phyloP scores from a whole-genome alignment of 2,113 vertebrate genomes.

The Megaceryle maxima region DNA sequence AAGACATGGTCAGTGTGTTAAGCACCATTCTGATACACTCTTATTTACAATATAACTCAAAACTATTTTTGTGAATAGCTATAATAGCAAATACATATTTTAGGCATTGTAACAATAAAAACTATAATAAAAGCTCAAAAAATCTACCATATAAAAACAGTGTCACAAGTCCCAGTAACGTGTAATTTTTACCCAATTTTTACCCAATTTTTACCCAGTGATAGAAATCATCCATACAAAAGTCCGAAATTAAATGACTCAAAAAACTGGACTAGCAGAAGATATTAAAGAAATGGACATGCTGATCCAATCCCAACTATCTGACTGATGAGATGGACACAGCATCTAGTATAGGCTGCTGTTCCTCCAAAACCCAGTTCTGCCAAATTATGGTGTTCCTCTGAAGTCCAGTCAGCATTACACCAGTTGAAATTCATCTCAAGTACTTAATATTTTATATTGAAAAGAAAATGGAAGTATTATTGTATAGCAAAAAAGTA shows the following conservation, averaged over 20 bases:
- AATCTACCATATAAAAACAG: background rate
- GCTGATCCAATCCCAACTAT: background rate
- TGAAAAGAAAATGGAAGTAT: background rate
- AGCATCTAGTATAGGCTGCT: background rate
- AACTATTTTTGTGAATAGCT: background rate
- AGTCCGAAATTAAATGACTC: background rate
- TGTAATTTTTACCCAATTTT: background rate
- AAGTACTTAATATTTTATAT: background rate
- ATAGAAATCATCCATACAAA: background rate
- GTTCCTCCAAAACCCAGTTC: background rate
- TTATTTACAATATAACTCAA: background rate
- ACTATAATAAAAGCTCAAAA: background rate
- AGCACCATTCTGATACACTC: background rate
- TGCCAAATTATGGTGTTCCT: background rate
- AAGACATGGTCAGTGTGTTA: background rate
- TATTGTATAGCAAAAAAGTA: background rate
- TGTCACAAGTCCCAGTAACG: background rate
- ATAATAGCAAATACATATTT: background rate
- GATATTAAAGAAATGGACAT: background rate
- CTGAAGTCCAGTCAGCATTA: background rate
- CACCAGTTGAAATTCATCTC: background rate
- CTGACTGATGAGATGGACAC: background rate
- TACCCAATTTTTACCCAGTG: background rate
- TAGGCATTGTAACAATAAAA: background rate
- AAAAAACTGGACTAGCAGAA: background rate